Base-by-base conservation (phyloP, 2,888 invertebrate species). In the Agrilus mali region DNA sequence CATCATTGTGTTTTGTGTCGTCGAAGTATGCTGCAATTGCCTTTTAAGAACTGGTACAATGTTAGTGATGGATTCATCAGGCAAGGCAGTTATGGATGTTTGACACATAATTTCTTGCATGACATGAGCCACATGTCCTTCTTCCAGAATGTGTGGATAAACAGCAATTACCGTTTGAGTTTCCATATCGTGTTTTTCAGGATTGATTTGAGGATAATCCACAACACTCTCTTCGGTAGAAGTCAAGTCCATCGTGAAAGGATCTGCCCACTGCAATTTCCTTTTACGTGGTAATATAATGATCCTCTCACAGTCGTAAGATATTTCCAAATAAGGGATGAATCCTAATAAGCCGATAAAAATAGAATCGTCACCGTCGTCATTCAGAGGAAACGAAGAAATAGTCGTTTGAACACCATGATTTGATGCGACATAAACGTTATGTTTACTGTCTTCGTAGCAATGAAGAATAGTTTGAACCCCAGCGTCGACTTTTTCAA, bases 81-180 rank as follows among this genome's bases (percentile, higher is more conserved):
- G 56, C 32, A 45, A 14, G 34, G 54, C 54, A 2, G 53, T 55
- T 10, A 52, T 42, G 10, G 53, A 53, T 3, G 56, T 56, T 48
- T 56, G 55, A 4, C 46, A 48, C 6, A 49, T 45, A 13, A 53
- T 36, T 22, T 53, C 49, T 8, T 46, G 41, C 31, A 40, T 44
- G 8, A 59, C 55, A 13, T 44, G 48, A 14, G 58, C 60, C 13
- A 54, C 48, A 33, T 50, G 47, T 12, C 53, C 52, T 14, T 46
- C 38, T 7, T 53, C 50, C 15, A 59, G 46, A 35, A 58, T 42
- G 41, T 54, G 53, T 4, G 60, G 60, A 12, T 42, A 36, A 7
- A 58, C 60, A 4, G 42, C 50, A 3, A 60, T 38, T 36, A 40
- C 40, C 1, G 59, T 60, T 52, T 59, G 58, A 7, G 43, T 44